Percentiles rank a stretch among this genome's conserved stretches.
Evolutionary conservation across 2,113 vertebrate genomes (phyloP).

Genomic region (Cephalopterus ornatus): DNA sequence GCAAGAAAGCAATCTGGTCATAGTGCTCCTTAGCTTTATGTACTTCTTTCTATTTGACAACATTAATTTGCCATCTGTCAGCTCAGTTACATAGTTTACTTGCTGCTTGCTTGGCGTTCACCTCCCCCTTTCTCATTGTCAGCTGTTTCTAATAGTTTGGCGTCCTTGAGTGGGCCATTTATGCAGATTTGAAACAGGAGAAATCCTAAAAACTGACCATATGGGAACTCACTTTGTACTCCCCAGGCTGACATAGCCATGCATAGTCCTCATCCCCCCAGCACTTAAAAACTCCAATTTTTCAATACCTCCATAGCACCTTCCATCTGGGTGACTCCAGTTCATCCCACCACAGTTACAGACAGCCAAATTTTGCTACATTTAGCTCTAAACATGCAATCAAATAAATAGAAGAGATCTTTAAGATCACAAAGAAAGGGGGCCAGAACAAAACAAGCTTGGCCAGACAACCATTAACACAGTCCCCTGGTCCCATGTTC

Average conservation of each 20-base stretch:
- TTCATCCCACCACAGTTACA: neutral
- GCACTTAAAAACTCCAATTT: neutral
- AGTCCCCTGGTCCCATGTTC: neutral
- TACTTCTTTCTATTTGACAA: slow-evolving; percentile 68
- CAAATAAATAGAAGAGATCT: neutral
- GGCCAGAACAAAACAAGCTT: neutral
- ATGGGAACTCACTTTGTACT: slow-evolving; percentile 33
- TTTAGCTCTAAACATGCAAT: neutral
- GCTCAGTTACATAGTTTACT: slow-evolving; percentile 62
- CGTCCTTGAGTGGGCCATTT: slow-evolving; percentile 53
- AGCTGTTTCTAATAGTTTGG: slow-evolving; percentile 63
- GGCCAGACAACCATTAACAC: neutral
- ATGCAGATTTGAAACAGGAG: slow-evolving; percentile 58
- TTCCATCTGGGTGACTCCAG: neutral
- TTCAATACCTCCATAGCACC: neutral
- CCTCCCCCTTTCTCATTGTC: slow-evolving; percentile 38
- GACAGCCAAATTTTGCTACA: neutral
- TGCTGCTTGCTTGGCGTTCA: slow-evolving; percentile 45
- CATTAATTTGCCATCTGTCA: slow-evolving; percentile 71
- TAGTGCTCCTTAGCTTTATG: slow-evolving; percentile 59
- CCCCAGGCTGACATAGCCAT: slow-evolving; percentile 16
- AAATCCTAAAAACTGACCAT: slow-evolving; percentile 29
- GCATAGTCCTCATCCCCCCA: neutral
- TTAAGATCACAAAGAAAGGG: neutral
- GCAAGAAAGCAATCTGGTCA: slow-evolving; percentile 57